Conservation (phyloP, 2,113 vertebrate genomes). For the Petroica traversi region DNA sequence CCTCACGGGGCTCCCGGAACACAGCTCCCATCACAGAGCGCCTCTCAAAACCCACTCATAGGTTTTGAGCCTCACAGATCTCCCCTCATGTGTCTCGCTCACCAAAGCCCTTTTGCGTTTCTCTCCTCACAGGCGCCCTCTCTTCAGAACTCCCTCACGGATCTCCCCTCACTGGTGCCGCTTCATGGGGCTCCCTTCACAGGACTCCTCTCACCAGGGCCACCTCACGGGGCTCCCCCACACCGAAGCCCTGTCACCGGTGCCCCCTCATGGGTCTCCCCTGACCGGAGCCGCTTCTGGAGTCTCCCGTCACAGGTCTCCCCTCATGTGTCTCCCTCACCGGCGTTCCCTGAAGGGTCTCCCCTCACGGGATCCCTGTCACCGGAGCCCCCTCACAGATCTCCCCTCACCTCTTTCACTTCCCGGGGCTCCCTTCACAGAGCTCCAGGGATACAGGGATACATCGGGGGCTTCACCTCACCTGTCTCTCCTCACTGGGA, state of each 20-base stretch:
- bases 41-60: neutral
- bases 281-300: neutral
- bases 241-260: neutral
- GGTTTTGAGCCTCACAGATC: neutral
- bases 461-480: neutral
- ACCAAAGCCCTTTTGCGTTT: neutral
- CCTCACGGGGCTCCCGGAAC: neutral
- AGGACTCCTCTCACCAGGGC: neutral
- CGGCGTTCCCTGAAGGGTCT: neutral
- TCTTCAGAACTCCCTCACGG: neutral
- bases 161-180: too few species aligned
- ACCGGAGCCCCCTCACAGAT: neutral
- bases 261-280: neutral
- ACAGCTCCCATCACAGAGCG: too few species aligned
- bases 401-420: neutral
- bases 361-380: neutral
- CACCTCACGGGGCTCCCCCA: neutral
- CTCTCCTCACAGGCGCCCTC: neutral
- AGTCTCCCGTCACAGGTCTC: neutral
- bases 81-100: neutral
- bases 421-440: neutral
- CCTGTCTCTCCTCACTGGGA: neutral
- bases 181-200: neutral
- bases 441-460: neutral
- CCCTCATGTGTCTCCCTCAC: neutral